Base-by-base conservation (phyloP, 2,888 invertebrate genomes). In the Frankliniella fusca region DNA sequence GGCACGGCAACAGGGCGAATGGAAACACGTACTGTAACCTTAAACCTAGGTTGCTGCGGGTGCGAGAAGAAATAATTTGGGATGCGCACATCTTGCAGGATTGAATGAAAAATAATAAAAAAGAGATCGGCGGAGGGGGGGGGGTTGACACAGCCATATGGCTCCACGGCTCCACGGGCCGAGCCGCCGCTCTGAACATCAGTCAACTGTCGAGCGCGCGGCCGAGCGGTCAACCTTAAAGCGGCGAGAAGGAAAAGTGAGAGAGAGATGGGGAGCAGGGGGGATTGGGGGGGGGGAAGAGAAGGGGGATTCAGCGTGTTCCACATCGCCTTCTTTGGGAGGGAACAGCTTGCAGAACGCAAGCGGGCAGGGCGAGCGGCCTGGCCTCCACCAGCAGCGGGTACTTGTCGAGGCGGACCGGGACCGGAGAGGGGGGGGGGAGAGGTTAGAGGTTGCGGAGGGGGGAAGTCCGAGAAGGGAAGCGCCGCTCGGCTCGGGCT, bases 271-370 rank as follows among this genome's bases (percentile, higher is more conserved):
- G 38, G 38, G 38, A 5, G n/a, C n/a, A 38, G 38, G 38, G 38
- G 38, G 38, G 38, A n/a, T 23, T 23, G 70, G 70, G 23, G 23
- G 70, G 70, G 0, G 70, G 70, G 70, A 15, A 5, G 38, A 5
- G 38, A 38, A 38, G 15, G 18, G 54, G 54, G 27, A 12, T n/a
- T 23, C 70, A 8, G 70, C 70, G 70, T 76, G 70, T 76, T 76
- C 70, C 70, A 76, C 70, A 76, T 76, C 70, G 70, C 70, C 70
- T 76, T 76, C 27, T 76, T 76, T 76, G 70, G 70, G 27, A 76
- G 70, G 5, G 38, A 54, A 54, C 54, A 12, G 54, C 54, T 20
- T 20, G 54, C 11, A 76, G 70, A 76, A 27, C 8, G 70, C 70
- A 1, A n/a, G 20, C 7, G 54, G 12, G 61, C 20, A 61, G 5